Evolutionary conservation across 2,888 invertebrate species (phyloP), one percentile per base, ranked within the genome.

Genomic region (Phengaris arion): DNA sequence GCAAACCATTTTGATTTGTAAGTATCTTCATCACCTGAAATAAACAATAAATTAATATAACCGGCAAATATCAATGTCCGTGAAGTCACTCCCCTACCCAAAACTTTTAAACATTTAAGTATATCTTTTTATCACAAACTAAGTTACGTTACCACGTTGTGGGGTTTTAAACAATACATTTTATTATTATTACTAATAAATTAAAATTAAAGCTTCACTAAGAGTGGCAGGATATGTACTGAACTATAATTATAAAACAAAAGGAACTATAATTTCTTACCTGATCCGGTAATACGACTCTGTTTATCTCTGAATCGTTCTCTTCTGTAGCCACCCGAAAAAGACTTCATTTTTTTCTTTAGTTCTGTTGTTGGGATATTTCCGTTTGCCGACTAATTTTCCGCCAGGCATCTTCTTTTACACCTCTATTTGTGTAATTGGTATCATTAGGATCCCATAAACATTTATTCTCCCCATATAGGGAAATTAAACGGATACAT

Each of bases 361-460:
- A 72, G 74, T 22, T 73, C 75, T 48, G 74, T 52, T 10, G 52
- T 48, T 55, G 73, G 77, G n/a, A 77, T 55, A 72, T 76, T 69
- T 55, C 69, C 35, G 73, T 75, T 68, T 76, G n/a, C 2, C 77
- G 76, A 74, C 57, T 57, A 77, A 77, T 76, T 74, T 81, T 74
- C 72, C 79, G 80, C 81, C 81, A 81, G 76, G 80, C 80, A 80
- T 81, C 81, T n/a, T 81, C 81, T 79, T 80, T 82, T 74, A 80
- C 79, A 77, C 80, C 80, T 78, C 80, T 81, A 79, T 81, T 81
- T 64, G 80, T 79, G 70, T 78, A 79, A 79, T 79, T 78, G 64
- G 69, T 22, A 80, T 81, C 81, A 74, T 81, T 79, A n/a, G 80
- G 80, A 70, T 81, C 80, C 80, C 80, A 81, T 80, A 82, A 80